Conservation (phyloP, 2,888 invertebrate genomes). For the Platynereis dumerilii region DNA sequence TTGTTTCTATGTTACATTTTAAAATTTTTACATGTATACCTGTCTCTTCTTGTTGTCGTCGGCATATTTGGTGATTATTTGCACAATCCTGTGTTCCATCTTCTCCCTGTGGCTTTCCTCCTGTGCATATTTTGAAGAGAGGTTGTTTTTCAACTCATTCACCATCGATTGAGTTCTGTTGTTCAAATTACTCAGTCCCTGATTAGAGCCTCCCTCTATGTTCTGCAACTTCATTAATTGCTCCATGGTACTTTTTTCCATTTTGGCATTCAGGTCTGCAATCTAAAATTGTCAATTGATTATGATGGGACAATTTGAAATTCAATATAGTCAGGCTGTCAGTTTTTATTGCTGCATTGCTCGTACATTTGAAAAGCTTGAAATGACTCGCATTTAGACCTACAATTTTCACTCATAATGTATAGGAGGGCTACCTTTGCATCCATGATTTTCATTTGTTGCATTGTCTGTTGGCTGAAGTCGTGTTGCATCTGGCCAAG, state of each 20-base stretch:
- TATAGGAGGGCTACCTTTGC: no score
- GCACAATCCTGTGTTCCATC: constrained; percentile 48
- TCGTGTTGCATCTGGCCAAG: constrained; percentile 48
- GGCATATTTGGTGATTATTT: no score
- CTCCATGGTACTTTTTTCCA: constrained; percentile 40
- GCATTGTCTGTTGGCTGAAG: constrained; percentile 45
- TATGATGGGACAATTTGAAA: no score
- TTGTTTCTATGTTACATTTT: no score
- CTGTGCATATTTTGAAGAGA: constrained; percentile 42
- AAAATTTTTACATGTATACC: no score
- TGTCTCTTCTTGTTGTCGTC: no score
- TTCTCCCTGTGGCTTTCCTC: constrained; percentile 55
- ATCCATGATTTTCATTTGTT: constrained; percentile 54
- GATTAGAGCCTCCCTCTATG: constrained; percentile 52
- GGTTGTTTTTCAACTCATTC: constrained; percentile 51
- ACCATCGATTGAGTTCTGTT: constrained; percentile 49
- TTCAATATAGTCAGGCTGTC: no score
- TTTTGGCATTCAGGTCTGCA: constrained; percentile 30
- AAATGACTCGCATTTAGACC: no score
- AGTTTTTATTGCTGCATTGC: no score
- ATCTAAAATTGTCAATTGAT: no score
- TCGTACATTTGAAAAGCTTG: no score
- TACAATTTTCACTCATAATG: no score
- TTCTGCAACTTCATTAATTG: constrained; percentile 50
- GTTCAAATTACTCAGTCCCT: constrained; percentile 54